These are phyloP conservation scores for Drosophila pseudoobscura DNA, from an alignment of 1,140 invertebrate genomes.

Conservation along the genomic window DNA sequence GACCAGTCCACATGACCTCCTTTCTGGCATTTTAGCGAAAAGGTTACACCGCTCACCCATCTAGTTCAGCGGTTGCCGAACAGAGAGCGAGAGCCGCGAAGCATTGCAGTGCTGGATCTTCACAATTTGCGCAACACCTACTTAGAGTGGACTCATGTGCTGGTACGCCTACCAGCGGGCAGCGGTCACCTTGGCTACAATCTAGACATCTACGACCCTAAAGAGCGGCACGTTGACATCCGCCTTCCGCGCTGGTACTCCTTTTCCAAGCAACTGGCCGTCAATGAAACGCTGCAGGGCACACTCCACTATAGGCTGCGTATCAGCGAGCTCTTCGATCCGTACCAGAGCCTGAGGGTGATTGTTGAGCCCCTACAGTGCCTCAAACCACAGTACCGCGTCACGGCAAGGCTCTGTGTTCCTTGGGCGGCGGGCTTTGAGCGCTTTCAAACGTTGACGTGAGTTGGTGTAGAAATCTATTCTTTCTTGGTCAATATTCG, in stretches of 20 bases:
- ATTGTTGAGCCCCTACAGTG: constrained; percentile 85
- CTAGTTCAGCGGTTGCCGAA: constrained; percentile 85
- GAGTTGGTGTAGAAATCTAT: constrained; percentile 45
- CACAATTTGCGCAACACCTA: constrained; percentile 85
- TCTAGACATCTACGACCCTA: constrained; percentile 87
- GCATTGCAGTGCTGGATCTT: constrained; percentile 87
- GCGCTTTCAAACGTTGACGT: constrained; percentile 86
- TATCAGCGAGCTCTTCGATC: constrained; percentile 84
- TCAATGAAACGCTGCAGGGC: constrained; percentile 85
- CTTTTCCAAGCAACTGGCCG: constrained; percentile 63
- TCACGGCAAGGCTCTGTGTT: constrained; percentile 86
- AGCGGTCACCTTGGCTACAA: constrained; percentile 86
- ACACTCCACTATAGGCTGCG: constrained; percentile 85
- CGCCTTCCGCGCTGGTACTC: constrained; percentile 84
- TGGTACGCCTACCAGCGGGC: constrained; percentile 87
- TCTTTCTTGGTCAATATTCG: not conserved
- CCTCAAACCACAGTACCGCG: constrained; percentile 84
- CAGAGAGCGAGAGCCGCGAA: constrained; percentile 80
- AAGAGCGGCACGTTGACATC: constrained; percentile 85
- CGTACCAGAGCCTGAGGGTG: constrained; percentile 86
- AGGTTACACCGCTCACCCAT: constrained; percentile 87
- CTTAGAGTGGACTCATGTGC: constrained; percentile 87
- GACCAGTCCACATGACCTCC: not conserved
- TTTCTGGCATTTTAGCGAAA: constrained; percentile 81
- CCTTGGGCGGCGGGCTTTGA: constrained; percentile 87